Evolutionary conservation across 1,140 invertebrate species (phyloP).

Genomic region (Conopomorpha cramerella): DNA sequence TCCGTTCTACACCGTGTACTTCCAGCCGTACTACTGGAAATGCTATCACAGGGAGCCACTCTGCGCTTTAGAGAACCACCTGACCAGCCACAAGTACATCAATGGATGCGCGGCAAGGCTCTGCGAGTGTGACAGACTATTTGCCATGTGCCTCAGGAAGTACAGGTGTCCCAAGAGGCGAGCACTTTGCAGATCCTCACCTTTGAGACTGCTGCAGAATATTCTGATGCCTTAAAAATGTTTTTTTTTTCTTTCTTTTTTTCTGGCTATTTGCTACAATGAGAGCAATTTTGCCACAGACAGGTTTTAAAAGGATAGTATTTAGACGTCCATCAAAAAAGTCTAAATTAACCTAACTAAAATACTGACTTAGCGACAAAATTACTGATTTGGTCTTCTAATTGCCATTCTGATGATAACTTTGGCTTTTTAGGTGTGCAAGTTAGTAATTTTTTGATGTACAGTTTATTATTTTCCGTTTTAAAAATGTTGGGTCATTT

Average conservation of each 20-base stretch:
- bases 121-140: slow-evolving; percentile 83
- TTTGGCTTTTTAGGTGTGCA: too few relatives aligned
- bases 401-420: too few relatives aligned
- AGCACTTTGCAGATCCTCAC: slow-evolving; percentile 72
- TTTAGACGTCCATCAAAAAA: too few relatives aligned
- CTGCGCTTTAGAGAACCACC: slow-evolving; percentile 74
- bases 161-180: slow-evolving; percentile 76
- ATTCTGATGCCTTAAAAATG: slow-evolving; percentile 57
- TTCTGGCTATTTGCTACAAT: too few relatives aligned
- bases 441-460: too few relatives aligned
- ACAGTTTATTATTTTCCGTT: too few relatives aligned
- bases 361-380: too few relatives aligned
- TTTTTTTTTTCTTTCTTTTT: neutral
- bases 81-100: slow-evolving; percentile 57
- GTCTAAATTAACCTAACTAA: too few relatives aligned
- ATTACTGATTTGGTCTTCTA: too few relatives aligned
- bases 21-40: slow-evolving; percentile 87
- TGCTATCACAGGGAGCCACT: slow-evolving; percentile 78
- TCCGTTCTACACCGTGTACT: slow-evolving; percentile 81
- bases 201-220: slow-evolving; percentile 75
- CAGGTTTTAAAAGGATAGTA: too few relatives aligned
- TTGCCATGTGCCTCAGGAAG: slow-evolving; percentile 77
- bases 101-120: slow-evolving; percentile 75
- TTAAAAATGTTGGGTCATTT: too few relatives aligned
- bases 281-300: too few relatives aligned